A percentile compares a stretch with the other conserved stretches of the same genome.
Conservation (phyloP, 2,797 vertebrate species). For the Bufotes viridis region DNA sequence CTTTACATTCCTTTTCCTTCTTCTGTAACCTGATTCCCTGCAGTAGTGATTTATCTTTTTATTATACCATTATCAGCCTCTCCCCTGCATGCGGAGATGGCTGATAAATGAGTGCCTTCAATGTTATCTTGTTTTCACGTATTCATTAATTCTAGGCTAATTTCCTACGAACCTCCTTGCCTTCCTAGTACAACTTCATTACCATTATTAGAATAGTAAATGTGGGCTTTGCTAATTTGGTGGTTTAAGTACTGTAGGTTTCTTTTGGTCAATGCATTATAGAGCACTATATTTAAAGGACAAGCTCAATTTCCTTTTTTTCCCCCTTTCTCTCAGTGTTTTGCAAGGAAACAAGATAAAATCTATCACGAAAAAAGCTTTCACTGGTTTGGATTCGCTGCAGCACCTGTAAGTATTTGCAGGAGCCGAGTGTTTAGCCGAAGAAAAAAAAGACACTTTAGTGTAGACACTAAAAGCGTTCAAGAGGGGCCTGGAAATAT, state of each 20-base stretch:
- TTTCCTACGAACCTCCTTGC: background rate
- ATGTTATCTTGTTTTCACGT: background rate
- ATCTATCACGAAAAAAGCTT: constrained; percentile 90
- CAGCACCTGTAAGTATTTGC: constrained; percentile 87
- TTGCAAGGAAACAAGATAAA: constrained; percentile 93
- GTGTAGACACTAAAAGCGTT: too few relatives aligned
- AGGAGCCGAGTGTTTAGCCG: background rate
- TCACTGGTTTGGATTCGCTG: constrained; percentile 86
- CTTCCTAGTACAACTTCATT: background rate
- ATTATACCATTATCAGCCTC: background rate
- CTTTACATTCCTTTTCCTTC: too few relatives aligned
- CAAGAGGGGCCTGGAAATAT: too few relatives aligned
- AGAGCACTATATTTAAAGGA: background rate
- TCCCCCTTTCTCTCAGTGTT: constrained; percentile 72
- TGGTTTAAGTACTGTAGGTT: background rate
- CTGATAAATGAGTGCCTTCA: background rate
- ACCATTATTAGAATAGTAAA: background rate
- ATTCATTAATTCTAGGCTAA: too few relatives aligned
- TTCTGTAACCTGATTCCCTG: background rate
- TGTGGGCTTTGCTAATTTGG: background rate
- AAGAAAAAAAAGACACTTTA: background rate
- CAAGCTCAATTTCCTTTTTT: background rate
- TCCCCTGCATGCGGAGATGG: background rate
- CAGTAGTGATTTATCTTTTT: background rate
- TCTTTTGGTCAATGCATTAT: background rate